Base-by-base conservation (phyloP, 2,888 invertebrate genomes). In the Saturnia japonica region DNA sequence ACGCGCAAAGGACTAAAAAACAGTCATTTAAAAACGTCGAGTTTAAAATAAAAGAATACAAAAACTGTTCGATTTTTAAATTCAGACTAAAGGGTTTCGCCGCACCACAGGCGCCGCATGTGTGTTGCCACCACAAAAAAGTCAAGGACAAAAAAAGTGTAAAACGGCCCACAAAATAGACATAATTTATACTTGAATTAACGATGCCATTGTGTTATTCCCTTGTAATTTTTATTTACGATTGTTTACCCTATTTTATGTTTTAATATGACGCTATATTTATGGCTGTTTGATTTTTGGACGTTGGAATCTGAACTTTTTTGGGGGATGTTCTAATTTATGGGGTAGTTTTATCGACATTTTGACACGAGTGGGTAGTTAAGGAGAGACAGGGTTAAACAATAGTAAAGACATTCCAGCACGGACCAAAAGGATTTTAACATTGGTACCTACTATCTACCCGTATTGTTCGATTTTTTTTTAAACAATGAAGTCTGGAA, bases 201-300 rank as follows among this genome's bases (percentile, higher is more conserved):
- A 93, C 86, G 90, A 89, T 76, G 80, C 84, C 83, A 87, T 91
- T 92, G 92, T 93, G 85, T 88, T 88, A 86, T 89, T 92, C 90
- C 82, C 86, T 85, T 91, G 88, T 92, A 89, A 91, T 91, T 87
- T 92, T 93, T 93, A 94, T 94, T 94, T 93, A 94, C 89, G 91
- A 91, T 93, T 94, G 93, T 93, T 94, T 93, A 93, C 87, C 87
- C 89, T 88, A 89, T 89, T 93, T 93, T 93, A 93, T 93, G 93
- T 93, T 93, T 93, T 93, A 93, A 93, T 93, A 93, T 88, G 89
- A 80, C 81, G 78, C 82, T 73, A 82, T 89, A 92, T 93, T 93
- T 93, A 93, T 91, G 80, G 85, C 74, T 77, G 47, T 84, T 88
- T 82, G 83, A 88, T 88, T 85, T 85, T 88, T 84, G 81, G 86